Evolutionary conservation across 2,113 vertebrate genomes (phyloP).

Genomic region (Nothobranchius furzeri): DNA sequence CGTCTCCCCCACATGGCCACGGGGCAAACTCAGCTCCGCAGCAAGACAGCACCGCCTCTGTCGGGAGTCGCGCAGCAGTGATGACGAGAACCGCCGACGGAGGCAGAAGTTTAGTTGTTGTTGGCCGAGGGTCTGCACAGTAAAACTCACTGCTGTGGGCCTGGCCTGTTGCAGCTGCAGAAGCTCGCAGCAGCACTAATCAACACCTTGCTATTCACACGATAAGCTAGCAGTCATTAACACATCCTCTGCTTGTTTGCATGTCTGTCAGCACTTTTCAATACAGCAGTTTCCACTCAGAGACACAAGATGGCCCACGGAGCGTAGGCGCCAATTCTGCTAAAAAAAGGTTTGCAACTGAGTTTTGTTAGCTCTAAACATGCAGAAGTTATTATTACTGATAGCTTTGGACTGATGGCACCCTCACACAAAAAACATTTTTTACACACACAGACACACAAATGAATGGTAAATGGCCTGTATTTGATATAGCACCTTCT

Average conservation of each 20-base stretch:
- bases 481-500: too few relatives aligned
- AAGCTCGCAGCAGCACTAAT: slow-evolving; percentile 62
- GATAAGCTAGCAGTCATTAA: slow-evolving; percentile 64
- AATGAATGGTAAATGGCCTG: too few relatives aligned
- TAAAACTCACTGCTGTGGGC: slow-evolving; percentile 41
- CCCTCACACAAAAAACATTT: too few relatives aligned
- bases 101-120: slow-evolving; percentile 62
- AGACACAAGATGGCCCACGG: slow-evolving; percentile 29
- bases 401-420: too few relatives aligned
- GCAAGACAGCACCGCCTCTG: slow-evolving; percentile 54
- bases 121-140: slow-evolving; percentile 41
- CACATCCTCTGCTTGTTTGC: slow-evolving; percentile 68
- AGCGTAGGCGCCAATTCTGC: slow-evolving; percentile 19
- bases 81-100: slow-evolving; percentile 37
- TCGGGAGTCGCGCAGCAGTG: slow-evolving; percentile 53
- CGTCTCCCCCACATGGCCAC: slow-evolving; percentile 25
- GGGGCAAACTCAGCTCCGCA: slow-evolving; percentile 48
- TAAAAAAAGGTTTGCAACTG: slow-evolving; percentile 18
- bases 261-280: slow-evolving; percentile 69
- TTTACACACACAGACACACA: too few relatives aligned
- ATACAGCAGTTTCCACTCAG: slow-evolving; percentile 48
- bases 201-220: slow-evolving; percentile 73
- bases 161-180: slow-evolving; percentile 47
- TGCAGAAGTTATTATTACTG: neutral
- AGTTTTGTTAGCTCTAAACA: neutral